These are phyloP conservation scores for Spilogale gracilis DNA, from an alignment of 2,113 vertebrate species.

Conservation along the genomic window DNA sequence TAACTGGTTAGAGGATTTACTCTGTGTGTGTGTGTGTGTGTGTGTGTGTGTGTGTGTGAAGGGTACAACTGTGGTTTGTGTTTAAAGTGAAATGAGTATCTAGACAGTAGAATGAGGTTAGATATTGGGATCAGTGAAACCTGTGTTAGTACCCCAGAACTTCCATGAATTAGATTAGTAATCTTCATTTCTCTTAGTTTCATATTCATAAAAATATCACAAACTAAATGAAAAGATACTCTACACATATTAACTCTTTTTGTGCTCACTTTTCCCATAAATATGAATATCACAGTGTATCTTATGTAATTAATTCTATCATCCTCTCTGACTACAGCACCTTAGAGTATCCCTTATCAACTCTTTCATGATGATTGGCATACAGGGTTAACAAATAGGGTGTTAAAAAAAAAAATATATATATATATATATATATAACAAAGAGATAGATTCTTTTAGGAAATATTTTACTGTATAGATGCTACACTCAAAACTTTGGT, in stretches of 20 bases:
- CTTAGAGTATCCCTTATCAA: background rate
- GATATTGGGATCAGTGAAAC: background rate
- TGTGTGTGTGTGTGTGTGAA: background rate
- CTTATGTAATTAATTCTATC: background rate
- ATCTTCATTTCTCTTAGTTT: background rate
- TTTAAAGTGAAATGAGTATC: background rate
- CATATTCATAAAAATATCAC: background rate
- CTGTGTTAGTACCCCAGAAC: background rate
- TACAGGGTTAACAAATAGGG: background rate
- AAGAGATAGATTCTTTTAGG: background rate
- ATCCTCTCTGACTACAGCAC: background rate
- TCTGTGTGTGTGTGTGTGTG: background rate
- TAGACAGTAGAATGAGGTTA: background rate
- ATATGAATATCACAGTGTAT: background rate
- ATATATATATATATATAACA: background rate
- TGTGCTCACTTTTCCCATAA: background rate
- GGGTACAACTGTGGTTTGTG: background rate
- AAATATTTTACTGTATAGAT: background rate
- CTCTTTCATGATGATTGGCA: background rate
- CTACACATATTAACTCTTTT: background rate
- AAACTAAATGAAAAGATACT: background rate
- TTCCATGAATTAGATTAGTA: background rate
- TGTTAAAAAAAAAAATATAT: background rate
- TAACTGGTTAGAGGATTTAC: background rate
- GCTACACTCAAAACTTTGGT: background rate